phyloP scores from a whole-genome alignment of 2,888 invertebrate species.

The Hirtodrosophila confusa region DNA sequence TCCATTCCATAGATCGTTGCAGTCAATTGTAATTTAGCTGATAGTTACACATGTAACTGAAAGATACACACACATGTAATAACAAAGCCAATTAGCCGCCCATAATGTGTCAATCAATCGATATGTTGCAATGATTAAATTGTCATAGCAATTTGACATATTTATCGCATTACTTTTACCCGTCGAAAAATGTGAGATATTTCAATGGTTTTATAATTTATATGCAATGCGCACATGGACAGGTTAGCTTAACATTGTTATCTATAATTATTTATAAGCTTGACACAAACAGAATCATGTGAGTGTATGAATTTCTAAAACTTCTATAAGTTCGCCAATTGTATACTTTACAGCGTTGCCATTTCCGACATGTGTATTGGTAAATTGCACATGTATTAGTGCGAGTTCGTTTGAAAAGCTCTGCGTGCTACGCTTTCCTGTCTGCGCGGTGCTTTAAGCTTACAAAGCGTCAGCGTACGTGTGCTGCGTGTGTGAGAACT shows the following conservation, averaged over 20 bases:
- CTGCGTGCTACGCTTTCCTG: background rate
- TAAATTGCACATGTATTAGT: background rate
- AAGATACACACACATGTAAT: constrained; percentile 24
- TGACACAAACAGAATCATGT: constrained; percentile 3
- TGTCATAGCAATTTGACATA: constrained; percentile 37
- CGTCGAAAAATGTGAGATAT: constrained; percentile 1
- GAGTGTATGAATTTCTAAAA: background rate
- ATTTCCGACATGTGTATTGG: background rate
- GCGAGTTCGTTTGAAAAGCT: constrained; percentile 7
- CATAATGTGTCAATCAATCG: constrained; percentile 43
- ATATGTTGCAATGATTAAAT: constrained; percentile 52
- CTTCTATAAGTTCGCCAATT: background rate
- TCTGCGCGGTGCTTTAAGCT: background rate
- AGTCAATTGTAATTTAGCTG: background rate
- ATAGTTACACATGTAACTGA: constrained; percentile 14
- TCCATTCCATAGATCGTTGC: constrained; percentile 17
- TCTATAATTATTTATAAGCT: constrained; percentile 19
- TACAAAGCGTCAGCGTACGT: background rate
- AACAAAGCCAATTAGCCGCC: constrained; percentile 41
- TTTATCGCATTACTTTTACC: constrained; percentile 40
- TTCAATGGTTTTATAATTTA: constrained; percentile 19
- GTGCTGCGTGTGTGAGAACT: background rate
- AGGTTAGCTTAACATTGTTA: constrained; percentile 7
- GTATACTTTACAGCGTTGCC: too few species aligned
- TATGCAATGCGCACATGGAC: constrained; percentile 1